A percentile compares a stretch with the other conserved stretches of the same genome.
Evolutionary conservation across 1,140 invertebrate genomes (phyloP).

Genomic region (Proales similis): DNA sequence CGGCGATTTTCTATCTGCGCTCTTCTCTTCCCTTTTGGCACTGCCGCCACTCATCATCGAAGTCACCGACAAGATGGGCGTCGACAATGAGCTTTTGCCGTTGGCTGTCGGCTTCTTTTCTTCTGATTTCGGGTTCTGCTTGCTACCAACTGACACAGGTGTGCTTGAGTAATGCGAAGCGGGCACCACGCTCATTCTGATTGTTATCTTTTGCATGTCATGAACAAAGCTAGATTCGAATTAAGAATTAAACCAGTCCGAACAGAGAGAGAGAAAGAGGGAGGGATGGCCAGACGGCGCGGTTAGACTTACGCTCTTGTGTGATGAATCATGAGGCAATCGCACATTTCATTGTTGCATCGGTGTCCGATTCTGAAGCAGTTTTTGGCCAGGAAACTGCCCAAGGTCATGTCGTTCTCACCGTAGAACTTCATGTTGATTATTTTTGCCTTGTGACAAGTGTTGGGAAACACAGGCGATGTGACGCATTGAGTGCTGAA

Average conservation of each 20-base stretch:
- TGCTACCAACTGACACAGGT: not conserved
- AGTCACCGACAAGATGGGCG: slow-evolving; percentile 16
- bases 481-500: slow-evolving; percentile 82
- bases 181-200: slow-evolving; percentile 30
- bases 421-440: slow-evolving; percentile 91
- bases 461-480: slow-evolving; percentile 70
- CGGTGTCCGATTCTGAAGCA: slow-evolving; percentile 55
- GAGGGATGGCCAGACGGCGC: no score
- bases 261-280: no score
- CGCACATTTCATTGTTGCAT: slow-evolving; percentile 18
- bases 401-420: slow-evolving; percentile 83
- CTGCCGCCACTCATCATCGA: not conserved
- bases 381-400: slow-evolving; percentile 82
- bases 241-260: no score
- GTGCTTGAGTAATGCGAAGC: not conserved
- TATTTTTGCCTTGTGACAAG: slow-evolving; percentile 79
- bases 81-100: no score
- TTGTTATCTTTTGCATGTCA: slow-evolving; percentile 12
- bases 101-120: not conserved
- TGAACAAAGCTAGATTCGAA: no score
- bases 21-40: not conserved
- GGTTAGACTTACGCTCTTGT: slow-evolving; percentile 20
- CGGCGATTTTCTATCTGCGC: not conserved
- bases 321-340: slow-evolving; percentile 27
- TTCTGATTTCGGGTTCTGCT: slow-evolving; percentile 1